Evolutionary conservation across 2,113 vertebrate genomes (phyloP).

Genomic region (Varanus komodoensis): DNA sequence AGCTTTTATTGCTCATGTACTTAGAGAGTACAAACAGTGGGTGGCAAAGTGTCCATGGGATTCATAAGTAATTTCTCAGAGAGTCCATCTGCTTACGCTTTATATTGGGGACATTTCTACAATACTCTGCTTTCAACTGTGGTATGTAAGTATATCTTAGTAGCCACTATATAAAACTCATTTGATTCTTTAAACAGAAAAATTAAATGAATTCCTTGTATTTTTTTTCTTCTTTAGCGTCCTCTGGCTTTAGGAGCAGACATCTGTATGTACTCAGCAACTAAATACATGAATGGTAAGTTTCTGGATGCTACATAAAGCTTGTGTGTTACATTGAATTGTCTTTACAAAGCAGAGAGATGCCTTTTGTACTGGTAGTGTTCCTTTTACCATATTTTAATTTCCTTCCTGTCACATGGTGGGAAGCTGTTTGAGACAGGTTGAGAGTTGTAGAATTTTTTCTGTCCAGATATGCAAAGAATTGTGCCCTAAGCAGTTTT

Average conservation of each 20-base stretch:
- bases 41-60: not conserved
- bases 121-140: not conserved
- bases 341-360: no score
- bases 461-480: no score
- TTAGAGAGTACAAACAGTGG: not conserved
- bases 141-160: not conserved
- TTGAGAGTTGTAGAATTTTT: no score
- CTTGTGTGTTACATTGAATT: not conserved
- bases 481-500: not conserved
- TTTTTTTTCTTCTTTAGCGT: slow-evolving; percentile 74
- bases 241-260: slow-evolving; percentile 94
- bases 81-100: not conserved
- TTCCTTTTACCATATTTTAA: not conserved
- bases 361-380: not conserved
- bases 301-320: not conserved
- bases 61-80: not conserved
- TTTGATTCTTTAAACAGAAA: not conserved
- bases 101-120: not conserved
- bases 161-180: not conserved
- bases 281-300: slow-evolving; percentile 98
- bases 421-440: no score
- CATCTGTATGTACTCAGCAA: slow-evolving; percentile 94
- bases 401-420: not conserved
- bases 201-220: not conserved
- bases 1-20: not conserved